Evolutionary conservation across 2,888 invertebrate genomes (phyloP).

Genomic region (Linyphia triangularis): DNA sequence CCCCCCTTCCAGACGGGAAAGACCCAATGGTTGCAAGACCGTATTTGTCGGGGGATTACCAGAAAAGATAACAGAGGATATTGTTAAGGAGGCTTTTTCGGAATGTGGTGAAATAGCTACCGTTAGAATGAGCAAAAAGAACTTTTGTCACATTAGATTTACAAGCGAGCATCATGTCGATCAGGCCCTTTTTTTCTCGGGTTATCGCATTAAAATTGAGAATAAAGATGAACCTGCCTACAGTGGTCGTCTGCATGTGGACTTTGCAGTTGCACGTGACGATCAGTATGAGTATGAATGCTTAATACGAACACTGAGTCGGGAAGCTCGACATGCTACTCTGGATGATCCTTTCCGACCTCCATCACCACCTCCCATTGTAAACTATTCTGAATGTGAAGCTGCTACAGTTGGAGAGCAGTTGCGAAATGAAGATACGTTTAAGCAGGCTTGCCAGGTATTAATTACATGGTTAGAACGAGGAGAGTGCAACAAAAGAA

Average conservation of each 20-base stretch:
- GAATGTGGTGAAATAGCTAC: slow-evolving; percentile 93
- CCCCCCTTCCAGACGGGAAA: slow-evolving; percentile 89
- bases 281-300: slow-evolving; percentile 96
- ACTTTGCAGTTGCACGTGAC: slow-evolving; percentile 95
- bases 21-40: slow-evolving; percentile 94
- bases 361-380: slow-evolving; percentile 90
- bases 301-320: slow-evolving; percentile 89
- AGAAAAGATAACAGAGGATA: slow-evolving; percentile 92
- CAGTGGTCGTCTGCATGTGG: slow-evolving; percentile 94
- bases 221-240: slow-evolving; percentile 84
- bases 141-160: slow-evolving; percentile 96
- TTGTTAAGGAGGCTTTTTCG: slow-evolving; percentile 93
- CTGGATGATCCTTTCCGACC: slow-evolving; percentile 84
- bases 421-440: slow-evolving; percentile 84
- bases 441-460: slow-evolving; percentile 84
- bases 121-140: slow-evolving; percentile 93
- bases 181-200: slow-evolving; percentile 90
- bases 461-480: slow-evolving; percentile 95
- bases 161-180: slow-evolving; percentile 92
- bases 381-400: slow-evolving; percentile 91
- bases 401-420: slow-evolving; percentile 88
- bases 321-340: slow-evolving; percentile 89
- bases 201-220: slow-evolving; percentile 81
- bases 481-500: slow-evolving; percentile 95
- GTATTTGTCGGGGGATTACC: slow-evolving; percentile 96